Percentiles rank a stretch among this genome's conserved stretches.
Evolutionary conservation across 2,797 vertebrate genomes (phyloP).

Genomic region (Chiloscyllium punctatum): DNA sequence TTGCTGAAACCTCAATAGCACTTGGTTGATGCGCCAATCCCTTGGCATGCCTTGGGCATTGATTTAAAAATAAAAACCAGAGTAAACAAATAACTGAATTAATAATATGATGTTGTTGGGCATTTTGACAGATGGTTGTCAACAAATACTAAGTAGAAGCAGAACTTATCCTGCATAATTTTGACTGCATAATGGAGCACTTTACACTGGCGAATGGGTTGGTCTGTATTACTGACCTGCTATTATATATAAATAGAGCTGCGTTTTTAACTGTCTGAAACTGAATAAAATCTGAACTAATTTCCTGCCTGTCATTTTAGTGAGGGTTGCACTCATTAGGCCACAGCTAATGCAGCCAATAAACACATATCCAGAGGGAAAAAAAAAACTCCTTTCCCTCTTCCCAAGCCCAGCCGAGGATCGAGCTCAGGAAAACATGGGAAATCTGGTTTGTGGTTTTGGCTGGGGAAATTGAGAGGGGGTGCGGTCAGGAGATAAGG

Average conservation of each 20-base stretch:
- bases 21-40: neutral
- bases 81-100: neutral
- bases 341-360: neutral
- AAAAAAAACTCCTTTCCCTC: neutral
- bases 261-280: conserved; percentile 23
- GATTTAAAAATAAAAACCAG: neutral
- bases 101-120: conserved; percentile 2
- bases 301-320: conserved; percentile 23
- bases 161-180: neutral
- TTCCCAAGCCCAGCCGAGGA: neutral
- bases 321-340: neutral
- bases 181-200: neutral
- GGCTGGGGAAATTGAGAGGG: neutral
- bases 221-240: neutral
- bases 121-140: conserved; percentile 25
- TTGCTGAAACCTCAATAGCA: neutral
- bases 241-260: neutral
- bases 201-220: neutral
- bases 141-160: neutral
- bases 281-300: conserved; percentile 7
- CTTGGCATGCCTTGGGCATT: neutral
- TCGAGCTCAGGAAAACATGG: neutral
- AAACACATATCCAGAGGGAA: neutral
- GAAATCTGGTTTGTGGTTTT: neutral
- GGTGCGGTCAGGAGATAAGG: neutral